Conservation (phyloP, 2,888 invertebrate genomes). For the Pseudoips prasinana region DNA sequence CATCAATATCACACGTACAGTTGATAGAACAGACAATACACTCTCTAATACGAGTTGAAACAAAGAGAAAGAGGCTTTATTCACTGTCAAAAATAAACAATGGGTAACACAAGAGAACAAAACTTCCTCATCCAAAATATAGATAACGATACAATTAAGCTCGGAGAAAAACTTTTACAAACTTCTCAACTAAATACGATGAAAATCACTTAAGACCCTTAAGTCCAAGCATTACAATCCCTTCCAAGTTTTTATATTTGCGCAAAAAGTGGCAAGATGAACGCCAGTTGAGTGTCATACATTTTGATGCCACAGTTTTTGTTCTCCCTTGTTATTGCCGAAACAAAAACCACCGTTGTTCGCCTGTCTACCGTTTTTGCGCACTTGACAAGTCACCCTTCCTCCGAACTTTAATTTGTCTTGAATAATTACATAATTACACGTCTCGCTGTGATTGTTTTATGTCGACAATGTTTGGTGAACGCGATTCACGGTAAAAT, state of each 20-base stretch:
- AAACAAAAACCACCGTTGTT: conserved; percentile 66
- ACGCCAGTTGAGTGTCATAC: conserved; percentile 64
- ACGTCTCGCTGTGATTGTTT: conserved; percentile 46
- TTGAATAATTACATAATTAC: conserved; percentile 73
- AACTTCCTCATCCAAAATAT: conserved; percentile 39
- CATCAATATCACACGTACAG: conserved; percentile 30
- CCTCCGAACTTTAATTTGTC: conserved; percentile 59
- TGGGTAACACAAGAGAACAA: conserved; percentile 14
- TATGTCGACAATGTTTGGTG: conserved; percentile 36
- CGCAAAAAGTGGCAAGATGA: conserved; percentile 51
- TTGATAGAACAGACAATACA: conserved; percentile 18
- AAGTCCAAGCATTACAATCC: conserved; percentile 50
- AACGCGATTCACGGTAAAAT: conserved; percentile 33
- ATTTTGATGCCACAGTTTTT: conserved; percentile 72
- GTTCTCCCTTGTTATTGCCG: conserved; percentile 55
- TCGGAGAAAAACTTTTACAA: conserved; percentile 49
- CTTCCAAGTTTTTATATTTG: conserved; percentile 52
- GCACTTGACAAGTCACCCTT: conserved; percentile 65
- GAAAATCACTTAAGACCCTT: conserved; percentile 50
- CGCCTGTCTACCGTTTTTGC: conserved; percentile 70
- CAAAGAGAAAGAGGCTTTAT: conserved; percentile 6
- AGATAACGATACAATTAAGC: conserved; percentile 63
- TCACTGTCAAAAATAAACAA: conserved; percentile 12
- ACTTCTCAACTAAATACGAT: conserved; percentile 61
- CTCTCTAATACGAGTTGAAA: conserved; percentile 1